These are phyloP conservation scores for Nannoperca australis DNA, from an alignment of 2,797 vertebrate genomes.

Conservation along the genomic window DNA sequence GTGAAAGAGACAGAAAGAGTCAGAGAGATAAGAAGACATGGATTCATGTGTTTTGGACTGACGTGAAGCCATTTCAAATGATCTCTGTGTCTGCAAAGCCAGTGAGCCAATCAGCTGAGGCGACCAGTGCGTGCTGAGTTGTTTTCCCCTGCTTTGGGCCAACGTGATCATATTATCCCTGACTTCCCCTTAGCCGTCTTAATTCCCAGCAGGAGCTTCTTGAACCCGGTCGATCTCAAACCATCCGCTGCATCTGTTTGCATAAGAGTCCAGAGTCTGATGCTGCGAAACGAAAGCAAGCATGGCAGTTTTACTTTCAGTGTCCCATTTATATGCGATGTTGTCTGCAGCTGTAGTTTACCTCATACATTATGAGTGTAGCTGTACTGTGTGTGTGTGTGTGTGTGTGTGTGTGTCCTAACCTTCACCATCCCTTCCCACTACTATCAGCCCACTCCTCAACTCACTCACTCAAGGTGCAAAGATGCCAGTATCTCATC, in stretches of 20 bases:
- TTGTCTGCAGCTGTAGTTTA: conserved; percentile 30
- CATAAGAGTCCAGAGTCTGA: conserved; percentile 39
- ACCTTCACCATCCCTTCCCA: conserved; percentile 56
- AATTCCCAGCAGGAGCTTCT: conserved; percentile 38
- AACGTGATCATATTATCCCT: conserved; percentile 43
- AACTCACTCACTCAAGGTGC: conserved; percentile 64
- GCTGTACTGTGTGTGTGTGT: conserved; percentile 17
- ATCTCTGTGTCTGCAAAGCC: conserved; percentile 15
- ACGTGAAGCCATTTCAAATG: conserved; percentile 7
- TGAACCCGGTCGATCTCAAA: conserved; percentile 26
- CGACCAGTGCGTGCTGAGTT: conserved; percentile 15
- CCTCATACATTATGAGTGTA: conserved; percentile 17
- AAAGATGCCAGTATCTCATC: conserved; percentile 57
- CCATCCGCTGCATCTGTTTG: conserved; percentile 33
- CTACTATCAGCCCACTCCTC: conserved; percentile 66
- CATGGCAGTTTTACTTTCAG: conserved; percentile 43
- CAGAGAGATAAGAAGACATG: conserved; percentile 1
- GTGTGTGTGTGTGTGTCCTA: conserved; percentile 5
- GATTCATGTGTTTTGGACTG: conserved; percentile 10
- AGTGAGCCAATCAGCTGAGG: conserved; percentile 23
- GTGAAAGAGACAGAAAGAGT: conserved; percentile 19
- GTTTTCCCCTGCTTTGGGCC: conserved; percentile 17
- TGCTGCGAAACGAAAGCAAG: conserved; percentile 48
- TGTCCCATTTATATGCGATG: conserved; percentile 34
- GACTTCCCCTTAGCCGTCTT: conserved; percentile 24